These are phyloP conservation scores for Anoplopoma fimbria DNA, from an alignment of 2,113 vertebrate species.

Conservation along the genomic window DNA sequence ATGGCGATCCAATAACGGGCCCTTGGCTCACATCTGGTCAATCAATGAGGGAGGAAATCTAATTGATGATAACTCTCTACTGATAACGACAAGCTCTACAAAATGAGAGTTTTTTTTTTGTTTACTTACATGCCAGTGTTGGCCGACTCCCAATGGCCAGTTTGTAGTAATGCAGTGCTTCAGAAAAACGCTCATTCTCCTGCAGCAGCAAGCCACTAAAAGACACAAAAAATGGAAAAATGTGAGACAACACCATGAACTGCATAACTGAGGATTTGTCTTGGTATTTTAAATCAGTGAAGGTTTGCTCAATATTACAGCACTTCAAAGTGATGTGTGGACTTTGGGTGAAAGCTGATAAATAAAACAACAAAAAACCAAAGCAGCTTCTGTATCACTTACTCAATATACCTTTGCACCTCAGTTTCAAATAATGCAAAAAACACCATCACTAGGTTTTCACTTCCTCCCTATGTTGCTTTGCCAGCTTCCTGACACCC, in stretches of 20 bases:
- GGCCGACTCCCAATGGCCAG: constrained; percentile 96
- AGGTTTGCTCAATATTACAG: constrained; percentile 15
- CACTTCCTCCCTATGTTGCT: constrained; percentile 19
- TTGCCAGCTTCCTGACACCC: constrained; percentile 44
- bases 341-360: constrained; percentile 9
- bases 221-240: constrained; percentile 10
- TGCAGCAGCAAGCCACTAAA: constrained; percentile 95
- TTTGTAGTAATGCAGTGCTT: constrained; percentile 96
- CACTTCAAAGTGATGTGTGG: constrained; percentile 13
- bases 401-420: constrained; percentile 14
- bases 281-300: constrained; percentile 4
- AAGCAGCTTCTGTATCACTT: background rate
- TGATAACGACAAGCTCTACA: background rate
- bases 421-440: constrained; percentile 22
- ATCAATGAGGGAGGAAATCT: background rate
- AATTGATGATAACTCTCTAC: background rate
- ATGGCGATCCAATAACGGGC: constrained; percentile 4
- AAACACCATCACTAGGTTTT: constrained; percentile 16
- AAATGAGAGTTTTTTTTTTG: background rate
- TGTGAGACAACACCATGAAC: background rate
- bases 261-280: background rate
- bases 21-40: constrained; percentile 15
- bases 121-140: constrained; percentile 96
- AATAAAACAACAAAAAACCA: constrained; percentile 8
- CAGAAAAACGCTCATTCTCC: constrained; percentile 92